These are phyloP conservation scores for Hypolimnas misippus DNA, from an alignment of 2,888 invertebrate genomes.

Conservation along the genomic window DNA sequence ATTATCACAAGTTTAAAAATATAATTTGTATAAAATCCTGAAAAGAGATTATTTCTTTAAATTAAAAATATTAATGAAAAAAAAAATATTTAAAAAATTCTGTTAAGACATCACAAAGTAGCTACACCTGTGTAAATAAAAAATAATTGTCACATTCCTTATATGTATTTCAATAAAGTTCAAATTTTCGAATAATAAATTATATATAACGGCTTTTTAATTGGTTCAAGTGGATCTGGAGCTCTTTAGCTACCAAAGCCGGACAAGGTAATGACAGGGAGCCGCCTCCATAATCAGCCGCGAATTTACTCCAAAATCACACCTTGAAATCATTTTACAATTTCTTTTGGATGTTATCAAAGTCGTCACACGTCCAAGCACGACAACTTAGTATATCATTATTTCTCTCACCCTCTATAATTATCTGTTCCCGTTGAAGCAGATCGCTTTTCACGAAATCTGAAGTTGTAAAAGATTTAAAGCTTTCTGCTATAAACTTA, in stretches of 20 bases:
- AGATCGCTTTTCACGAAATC: slow-evolving; percentile 29
- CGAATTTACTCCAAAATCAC: slow-evolving; percentile 75
- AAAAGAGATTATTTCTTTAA: too few relatives aligned
- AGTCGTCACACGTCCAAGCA: slow-evolving; percentile 64
- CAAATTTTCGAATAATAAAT: slow-evolving; percentile 21
- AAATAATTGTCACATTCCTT: slow-evolving; percentile 19
- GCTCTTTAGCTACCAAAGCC: slow-evolving; percentile 61
- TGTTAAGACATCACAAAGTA: not conserved
- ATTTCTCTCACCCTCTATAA: slow-evolving; percentile 63
- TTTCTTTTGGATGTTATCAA: slow-evolving; percentile 71
- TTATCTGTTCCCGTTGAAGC: slow-evolving; percentile 62
- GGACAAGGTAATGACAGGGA: slow-evolving; percentile 73
- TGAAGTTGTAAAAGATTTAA: slow-evolving; percentile 25
- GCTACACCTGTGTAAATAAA: slow-evolving; percentile 17
- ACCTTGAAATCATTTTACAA: slow-evolving; percentile 71
- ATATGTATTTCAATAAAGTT: slow-evolving; percentile 25
- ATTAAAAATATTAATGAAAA: not conserved
- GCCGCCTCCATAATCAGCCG: slow-evolving; percentile 71
- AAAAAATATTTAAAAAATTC: not conserved
- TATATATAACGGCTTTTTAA: slow-evolving; percentile 40
- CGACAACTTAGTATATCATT: slow-evolving; percentile 73
- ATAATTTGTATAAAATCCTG: too few relatives aligned
- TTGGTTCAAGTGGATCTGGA: slow-evolving; percentile 43
- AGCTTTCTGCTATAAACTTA: slow-evolving; percentile 21
- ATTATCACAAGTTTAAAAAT: too few relatives aligned